Evolutionary conservation across 1,140 invertebrate genomes (phyloP).

Genomic region (Heliconius nattereri): DNA sequence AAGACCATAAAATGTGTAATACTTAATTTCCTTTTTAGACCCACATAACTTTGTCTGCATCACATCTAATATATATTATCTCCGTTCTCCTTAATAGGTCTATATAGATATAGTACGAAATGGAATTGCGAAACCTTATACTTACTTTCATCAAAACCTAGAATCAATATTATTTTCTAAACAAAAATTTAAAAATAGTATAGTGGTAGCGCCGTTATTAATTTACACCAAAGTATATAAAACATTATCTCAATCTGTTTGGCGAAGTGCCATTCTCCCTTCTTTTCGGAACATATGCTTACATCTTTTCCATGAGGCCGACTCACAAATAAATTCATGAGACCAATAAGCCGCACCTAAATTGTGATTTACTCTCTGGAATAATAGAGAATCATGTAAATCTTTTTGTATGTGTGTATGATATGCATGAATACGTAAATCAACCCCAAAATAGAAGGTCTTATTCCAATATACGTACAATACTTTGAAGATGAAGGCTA

Average conservation of each 20-base stretch:
- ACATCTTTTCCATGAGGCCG: slow-evolving; percentile 28
- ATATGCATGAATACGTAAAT: neutral
- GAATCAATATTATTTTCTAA: neutral
- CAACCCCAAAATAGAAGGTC: neutral
- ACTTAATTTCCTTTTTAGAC: neutral
- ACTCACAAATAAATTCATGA: slow-evolving; percentile 54
- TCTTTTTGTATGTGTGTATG: neutral
- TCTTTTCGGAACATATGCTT: slow-evolving; percentile 19
- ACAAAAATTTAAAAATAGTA: no score
- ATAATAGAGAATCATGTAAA: neutral
- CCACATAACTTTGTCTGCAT: neutral
- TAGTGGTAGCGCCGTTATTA: neutral
- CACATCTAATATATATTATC: neutral
- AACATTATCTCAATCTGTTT: slow-evolving; percentile 6
- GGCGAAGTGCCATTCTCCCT: neutral
- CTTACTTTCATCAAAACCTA: neutral
- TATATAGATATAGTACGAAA: neutral
- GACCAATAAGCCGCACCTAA: slow-evolving; percentile 46
- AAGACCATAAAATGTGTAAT: no score
- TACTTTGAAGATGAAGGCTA: neutral
- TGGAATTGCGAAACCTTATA: no score
- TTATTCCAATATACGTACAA: neutral
- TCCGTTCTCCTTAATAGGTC: neutral
- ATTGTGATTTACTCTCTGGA: slow-evolving; percentile 48
- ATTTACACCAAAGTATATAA: neutral